Conservation (phyloP, 2,113 vertebrate genomes). For the Pseudopodoces humilis region DNA sequence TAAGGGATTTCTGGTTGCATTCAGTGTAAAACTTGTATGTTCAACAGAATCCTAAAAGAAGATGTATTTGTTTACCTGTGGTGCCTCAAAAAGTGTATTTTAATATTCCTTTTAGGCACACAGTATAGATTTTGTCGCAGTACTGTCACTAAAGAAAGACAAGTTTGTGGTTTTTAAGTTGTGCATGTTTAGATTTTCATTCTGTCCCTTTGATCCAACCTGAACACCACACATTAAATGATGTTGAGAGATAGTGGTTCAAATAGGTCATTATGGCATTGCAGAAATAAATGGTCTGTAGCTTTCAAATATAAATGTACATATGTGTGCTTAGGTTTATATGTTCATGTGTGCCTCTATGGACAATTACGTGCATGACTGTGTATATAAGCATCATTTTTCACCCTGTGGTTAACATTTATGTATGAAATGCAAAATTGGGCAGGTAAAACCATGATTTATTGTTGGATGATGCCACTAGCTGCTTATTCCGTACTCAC, state of each 20-base stretch:
- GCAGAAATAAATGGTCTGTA: background rate
- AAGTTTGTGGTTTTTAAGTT: background rate
- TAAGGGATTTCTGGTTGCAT: background rate
- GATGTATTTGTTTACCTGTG: fast-evolving
- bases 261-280: background rate
- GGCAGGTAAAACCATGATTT: background rate
- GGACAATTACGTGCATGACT: background rate
- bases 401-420: background rate
- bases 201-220: background rate
- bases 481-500: background rate
- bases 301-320: background rate
- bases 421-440: background rate
- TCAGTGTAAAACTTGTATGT: background rate
- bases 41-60: background rate
- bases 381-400: background rate
- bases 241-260: background rate
- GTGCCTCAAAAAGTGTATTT: background rate
- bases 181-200: background rate
- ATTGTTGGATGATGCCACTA: background rate
- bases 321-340: background rate
- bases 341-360: background rate
- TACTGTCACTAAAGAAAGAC: background rate
- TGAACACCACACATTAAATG: fast-evolving
- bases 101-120: background rate
- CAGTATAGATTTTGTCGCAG: background rate